Conservation (phyloP, 2,797 vertebrate species). For the Ataeniobius toweri region DNA sequence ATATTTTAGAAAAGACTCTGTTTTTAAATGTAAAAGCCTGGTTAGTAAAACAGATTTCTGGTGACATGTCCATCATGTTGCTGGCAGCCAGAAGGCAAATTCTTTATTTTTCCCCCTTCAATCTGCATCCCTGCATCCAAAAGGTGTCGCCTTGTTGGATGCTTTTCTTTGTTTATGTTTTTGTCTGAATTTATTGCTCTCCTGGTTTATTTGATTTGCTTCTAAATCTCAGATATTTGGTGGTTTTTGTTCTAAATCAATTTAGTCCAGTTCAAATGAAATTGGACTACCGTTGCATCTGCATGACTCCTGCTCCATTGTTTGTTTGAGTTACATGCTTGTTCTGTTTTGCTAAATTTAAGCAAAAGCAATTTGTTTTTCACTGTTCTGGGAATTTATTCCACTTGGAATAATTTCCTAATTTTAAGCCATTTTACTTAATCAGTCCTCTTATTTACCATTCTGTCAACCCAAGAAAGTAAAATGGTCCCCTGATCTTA, state of each 20-base stretch:
- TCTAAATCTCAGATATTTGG: not conserved
- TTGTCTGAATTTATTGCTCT: constrained; percentile 26
- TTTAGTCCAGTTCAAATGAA: not conserved
- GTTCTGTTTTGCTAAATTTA: constrained; percentile 60
- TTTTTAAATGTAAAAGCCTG: not conserved
- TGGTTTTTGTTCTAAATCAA: not conserved
- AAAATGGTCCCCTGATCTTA: constrained; percentile 40
- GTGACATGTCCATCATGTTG: constrained; percentile 50
- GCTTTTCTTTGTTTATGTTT: constrained; percentile 4
- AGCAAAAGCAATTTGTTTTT: not conserved
- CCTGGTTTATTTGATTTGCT: constrained; percentile 27
- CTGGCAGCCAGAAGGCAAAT: constrained; percentile 4
- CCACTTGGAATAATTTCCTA: constrained; percentile 5
- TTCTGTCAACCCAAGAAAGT: constrained; percentile 25
- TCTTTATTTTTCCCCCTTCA: not conserved
- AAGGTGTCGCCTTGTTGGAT: constrained; percentile 1
- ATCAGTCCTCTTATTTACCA: not conserved
- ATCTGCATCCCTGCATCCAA: constrained; percentile 12
- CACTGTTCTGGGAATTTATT: not conserved
- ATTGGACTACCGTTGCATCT: not conserved
- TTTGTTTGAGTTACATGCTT: constrained; percentile 53
- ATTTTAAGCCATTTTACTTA: constrained; percentile 46
- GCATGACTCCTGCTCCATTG: constrained; percentile 24
- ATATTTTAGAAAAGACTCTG: not conserved
- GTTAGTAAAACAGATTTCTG: not conserved